Base-by-base conservation (phyloP, 2,113 vertebrate genomes). In the Benitochromis conjunctus region DNA sequence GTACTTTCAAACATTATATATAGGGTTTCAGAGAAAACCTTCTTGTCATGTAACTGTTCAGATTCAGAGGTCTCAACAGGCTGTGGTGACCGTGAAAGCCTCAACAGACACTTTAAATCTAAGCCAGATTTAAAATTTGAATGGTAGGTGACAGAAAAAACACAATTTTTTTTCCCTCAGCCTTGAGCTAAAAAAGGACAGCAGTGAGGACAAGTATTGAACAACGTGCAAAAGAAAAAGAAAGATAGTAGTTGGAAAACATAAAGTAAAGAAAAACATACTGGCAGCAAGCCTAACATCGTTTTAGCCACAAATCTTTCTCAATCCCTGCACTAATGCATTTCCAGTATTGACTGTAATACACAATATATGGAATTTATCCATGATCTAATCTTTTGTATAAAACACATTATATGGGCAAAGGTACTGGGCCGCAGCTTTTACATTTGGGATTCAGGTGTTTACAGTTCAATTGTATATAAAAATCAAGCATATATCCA, bases 101-200 rank as follows among this genome's bases (percentile, higher is more conserved):
- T 9, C 55, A 19, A 69, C n/a, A 51, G 41, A 79, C 29, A 57
- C 21, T 62, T 57, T 79, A 29, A 79, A 56, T 24, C n/a, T 41
- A 38, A 58, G 62, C 29, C 79, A 26, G 53, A 58, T 54, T 55
- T 55, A 0, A 55, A 34, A 60, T 54, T 55, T 56, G 31, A 55
- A 79, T 21, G 5, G 16, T 34, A 24, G 34, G 16, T 62, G 26
- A 16, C 36, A 58, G 53, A 48, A 46, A 31, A 58, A 55, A 66
- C 5, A n/a, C 13, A 1, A 0, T 0, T 1, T 3, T 4, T 34
- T 57, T 43, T 74, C 3, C 26, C 16, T 18, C 69, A 74, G 13
- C 79, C 60, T 85, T 85, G 54, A 60, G 29, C 58, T 48, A 62
- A 56, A 60, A 51, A n/a, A 71, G 19, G 14, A 83, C n/a, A 55